Conservation (phyloP, 2,888 invertebrate genomes). For the Hyalella azteca region DNA sequence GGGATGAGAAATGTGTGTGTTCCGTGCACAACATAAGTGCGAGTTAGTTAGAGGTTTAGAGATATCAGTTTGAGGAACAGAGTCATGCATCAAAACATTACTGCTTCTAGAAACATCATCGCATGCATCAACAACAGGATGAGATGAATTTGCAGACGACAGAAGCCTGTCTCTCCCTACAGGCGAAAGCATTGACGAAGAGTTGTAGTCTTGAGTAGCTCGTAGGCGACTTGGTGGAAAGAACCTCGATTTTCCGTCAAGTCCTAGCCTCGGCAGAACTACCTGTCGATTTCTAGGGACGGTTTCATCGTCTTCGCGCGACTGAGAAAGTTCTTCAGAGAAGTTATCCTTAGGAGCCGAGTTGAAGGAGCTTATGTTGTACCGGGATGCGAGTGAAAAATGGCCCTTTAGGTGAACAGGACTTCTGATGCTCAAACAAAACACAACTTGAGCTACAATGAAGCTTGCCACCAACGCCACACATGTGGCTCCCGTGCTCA, state of each 20-base stretch:
- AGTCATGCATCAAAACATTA: neutral
- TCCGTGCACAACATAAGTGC: neutral
- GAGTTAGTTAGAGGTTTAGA: neutral
- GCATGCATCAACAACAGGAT: slow-evolving; percentile 28
- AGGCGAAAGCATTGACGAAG: slow-evolving; percentile 36
- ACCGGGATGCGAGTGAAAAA: slow-evolving; percentile 9
- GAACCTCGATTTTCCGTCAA: slow-evolving; percentile 22
- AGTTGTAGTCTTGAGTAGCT: neutral
- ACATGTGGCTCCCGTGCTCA: slow-evolving; percentile 43
- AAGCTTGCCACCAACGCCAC: slow-evolving; percentile 49
- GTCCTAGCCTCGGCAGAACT: slow-evolving; percentile 18
- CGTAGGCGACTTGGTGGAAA: slow-evolving; percentile 37
- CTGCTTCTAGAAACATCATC: neutral
- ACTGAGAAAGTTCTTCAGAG: neutral
- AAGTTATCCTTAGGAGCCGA: neutral
- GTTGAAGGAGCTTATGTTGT: slow-evolving; percentile 15
- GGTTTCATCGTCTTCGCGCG: neutral
- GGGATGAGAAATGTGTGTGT: neutral
- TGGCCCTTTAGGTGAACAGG: slow-evolving; percentile 36
- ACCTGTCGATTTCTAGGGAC: slow-evolving; percentile 21
- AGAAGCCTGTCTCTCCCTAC: slow-evolving; percentile 33
- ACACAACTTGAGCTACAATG: slow-evolving; percentile 52
- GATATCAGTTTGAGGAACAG: neutral
- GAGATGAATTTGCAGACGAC: slow-evolving; percentile 1
- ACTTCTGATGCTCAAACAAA: slow-evolving; percentile 49